These are phyloP conservation scores for Proales similis DNA, from an alignment of 1,140 invertebrate genomes.

Conservation along the genomic window DNA sequence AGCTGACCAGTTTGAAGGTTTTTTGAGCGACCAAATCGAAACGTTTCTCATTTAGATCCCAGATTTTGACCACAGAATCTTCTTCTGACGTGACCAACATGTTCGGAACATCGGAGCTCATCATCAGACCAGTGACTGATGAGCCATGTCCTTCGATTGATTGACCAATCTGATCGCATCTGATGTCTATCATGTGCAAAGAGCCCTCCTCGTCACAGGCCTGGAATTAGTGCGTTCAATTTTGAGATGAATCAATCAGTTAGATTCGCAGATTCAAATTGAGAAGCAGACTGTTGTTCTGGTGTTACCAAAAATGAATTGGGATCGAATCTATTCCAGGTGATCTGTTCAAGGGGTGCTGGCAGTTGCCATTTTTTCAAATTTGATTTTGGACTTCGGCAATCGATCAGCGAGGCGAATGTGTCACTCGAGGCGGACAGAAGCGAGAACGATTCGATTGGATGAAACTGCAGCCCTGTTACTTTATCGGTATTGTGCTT, in stretches of 20 bases:
- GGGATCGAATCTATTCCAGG: constrained; percentile 26
- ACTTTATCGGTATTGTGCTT: constrained; percentile 34
- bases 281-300: too few relatives aligned
- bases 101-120: constrained; percentile 21
- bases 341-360: constrained; percentile 14
- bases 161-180: constrained; percentile 11
- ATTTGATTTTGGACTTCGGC: constrained; percentile 13
- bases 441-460: constrained; percentile 14
- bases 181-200: constrained; percentile 21
- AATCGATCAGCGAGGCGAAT: constrained; percentile 8
- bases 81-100: constrained; percentile 15
- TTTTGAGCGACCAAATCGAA: constrained; percentile 12
- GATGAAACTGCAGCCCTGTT: constrained; percentile 22
- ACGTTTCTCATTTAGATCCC: constrained; percentile 10
- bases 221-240: neutral
- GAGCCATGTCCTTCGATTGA: constrained; percentile 22
- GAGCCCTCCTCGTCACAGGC: constrained; percentile 16
- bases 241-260: neutral
- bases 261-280: too few relatives aligned
- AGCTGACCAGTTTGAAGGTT: constrained; percentile 5
- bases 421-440: constrained; percentile 21
- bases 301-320: constrained; percentile 24
- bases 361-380: constrained; percentile 27
- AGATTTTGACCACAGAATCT: constrained; percentile 28
- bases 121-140: constrained; percentile 2